Evolutionary conservation across 2,113 vertebrate species (phyloP).

Genomic region (Microtus oregoni): DNA sequence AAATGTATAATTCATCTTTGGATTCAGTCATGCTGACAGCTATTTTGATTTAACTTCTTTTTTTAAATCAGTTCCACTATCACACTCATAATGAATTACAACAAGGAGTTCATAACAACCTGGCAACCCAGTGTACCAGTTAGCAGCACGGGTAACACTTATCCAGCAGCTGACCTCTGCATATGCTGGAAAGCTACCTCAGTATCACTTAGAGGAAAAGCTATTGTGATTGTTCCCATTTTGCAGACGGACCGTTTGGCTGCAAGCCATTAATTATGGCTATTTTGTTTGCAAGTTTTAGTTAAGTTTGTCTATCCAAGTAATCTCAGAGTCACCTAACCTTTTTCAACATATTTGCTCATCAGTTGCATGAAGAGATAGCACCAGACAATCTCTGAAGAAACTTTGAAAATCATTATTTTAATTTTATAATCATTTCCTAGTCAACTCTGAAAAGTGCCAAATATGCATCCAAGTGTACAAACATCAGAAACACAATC

Average conservation of each 20-base stretch:
- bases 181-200: background rate
- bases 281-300: background rate
- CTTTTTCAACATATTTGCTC: background rate
- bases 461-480: background rate
- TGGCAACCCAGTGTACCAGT: background rate
- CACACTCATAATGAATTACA: constrained; percentile 30
- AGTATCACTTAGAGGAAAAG: background rate
- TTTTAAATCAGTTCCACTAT: constrained; percentile 47
- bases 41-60: constrained; percentile 57
- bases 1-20: constrained; percentile 48
- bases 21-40: background rate
- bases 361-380: background rate
- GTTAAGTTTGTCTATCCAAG: constrained; percentile 1
- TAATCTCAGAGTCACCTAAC: constrained; percentile 16
- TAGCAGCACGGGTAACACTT: background rate
- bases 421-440: constrained; percentile 17
- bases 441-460: background rate
- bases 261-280: constrained; percentile 10
- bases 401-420: background rate
- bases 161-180: background rate
- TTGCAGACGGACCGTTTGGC: constrained; percentile 38
- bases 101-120: background rate
- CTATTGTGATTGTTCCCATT: constrained; percentile 1
- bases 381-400: background rate
- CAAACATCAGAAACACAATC: background rate